Base-by-base conservation (phyloP, 2,113 vertebrate genomes). In the Galbula dea region DNA sequence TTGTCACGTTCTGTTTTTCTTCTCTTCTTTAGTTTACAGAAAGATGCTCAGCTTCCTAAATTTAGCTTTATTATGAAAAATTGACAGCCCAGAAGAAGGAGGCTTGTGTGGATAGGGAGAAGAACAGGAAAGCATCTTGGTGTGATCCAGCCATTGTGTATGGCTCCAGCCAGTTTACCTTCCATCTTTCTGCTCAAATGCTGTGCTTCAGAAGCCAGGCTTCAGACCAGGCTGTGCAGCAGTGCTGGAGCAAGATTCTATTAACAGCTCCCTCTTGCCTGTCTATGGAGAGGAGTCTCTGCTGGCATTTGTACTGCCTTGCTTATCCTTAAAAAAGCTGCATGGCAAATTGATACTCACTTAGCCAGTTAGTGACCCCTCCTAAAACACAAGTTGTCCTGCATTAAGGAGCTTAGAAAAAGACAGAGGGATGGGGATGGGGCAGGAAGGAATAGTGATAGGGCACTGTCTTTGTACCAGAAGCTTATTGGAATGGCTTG, bases 41-140 rank as follows among this genome's bases (percentile, higher is more conserved):
- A 86, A 90, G 90, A 88, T 86, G 75, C 61, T 93, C 37, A 30
- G 68, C 73, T 94, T 86, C 85, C 90, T 91, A 94, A 94, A 93
- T 88, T 88, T 91, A 96, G 92, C 34, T 69, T 83, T 83, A 59
- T 80, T 86, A 67, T 94, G 59, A 95, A 95, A 96, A 96, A 96
- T 77, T 91, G 76, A 96, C 95, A 91, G 75, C 43, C 82, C 59
- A 49, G 23, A 87, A 91, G 63, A 83, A 93, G 34, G 37, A n/a
- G n/a, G n/a, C n/a, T 65, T 82, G 30, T 6, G 46, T 49, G 54
- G 81, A 76, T 45, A 52, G 20, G 22, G 27, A 54, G 18, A 48
- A 71, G 78, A 79, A 72, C 16, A 76, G 79, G 22, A 61, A 54
- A 83, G 23, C 75, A 88, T 85, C 75, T 41, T 37, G 3, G 74